Evolutionary conservation across 2,797 vertebrate species (phyloP).

Genomic region (Mycteria americana): DNA sequence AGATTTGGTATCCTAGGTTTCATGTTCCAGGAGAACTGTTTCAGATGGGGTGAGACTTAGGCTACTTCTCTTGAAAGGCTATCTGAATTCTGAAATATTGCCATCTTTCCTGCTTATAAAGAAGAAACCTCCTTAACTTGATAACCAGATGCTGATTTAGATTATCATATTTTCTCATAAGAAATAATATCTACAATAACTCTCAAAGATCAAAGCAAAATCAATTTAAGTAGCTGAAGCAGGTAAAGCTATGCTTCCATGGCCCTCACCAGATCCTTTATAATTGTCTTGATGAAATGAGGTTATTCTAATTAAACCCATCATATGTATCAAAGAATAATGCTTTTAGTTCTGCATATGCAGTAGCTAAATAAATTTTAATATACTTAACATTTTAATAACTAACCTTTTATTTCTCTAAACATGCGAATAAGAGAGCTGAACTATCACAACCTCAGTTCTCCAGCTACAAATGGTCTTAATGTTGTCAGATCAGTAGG

Average conservation of each 20-base stretch:
- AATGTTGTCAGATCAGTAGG: neutral
- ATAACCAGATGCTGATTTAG: neutral
- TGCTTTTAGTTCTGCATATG: neutral
- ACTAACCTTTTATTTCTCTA: neutral
- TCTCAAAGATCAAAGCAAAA: neutral
- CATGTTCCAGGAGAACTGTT: neutral
- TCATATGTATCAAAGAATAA: neutral
- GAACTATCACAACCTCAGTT: neutral
- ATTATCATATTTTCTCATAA: neutral
- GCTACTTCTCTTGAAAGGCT: neutral
- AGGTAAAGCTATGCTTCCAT: neutral
- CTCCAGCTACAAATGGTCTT: neutral
- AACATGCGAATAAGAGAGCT: neutral
- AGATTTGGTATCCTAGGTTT: neutral
- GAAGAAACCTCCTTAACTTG: neutral
- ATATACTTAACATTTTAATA: neutral
- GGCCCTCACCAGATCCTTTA: neutral
- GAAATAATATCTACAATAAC: neutral
- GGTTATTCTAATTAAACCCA: neutral
- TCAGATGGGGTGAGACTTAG: neutral
- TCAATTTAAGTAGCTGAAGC: neutral
- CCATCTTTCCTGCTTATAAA: neutral
- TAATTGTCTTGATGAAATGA: neutral
- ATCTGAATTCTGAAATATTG: neutral
- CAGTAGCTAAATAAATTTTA: neutral